Percentiles rank a stretch among this genome's conserved stretches.
phyloP scores from a whole-genome alignment of 2,797 vertebrate species.

The Moxostoma hubbsi region DNA sequence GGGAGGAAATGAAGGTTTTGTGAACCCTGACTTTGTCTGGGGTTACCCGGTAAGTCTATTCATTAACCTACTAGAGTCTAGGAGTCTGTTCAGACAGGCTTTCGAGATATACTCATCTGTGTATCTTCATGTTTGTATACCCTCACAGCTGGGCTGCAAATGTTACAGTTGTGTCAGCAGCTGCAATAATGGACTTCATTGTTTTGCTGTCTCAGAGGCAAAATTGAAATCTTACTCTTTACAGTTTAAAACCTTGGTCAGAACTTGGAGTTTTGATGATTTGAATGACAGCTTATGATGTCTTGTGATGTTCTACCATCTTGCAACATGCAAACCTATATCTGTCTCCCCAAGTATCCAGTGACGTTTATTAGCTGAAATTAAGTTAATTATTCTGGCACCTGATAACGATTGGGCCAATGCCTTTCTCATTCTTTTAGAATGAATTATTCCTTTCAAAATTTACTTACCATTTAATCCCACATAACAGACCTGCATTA shows the following conservation, averaged over 20 bases:
- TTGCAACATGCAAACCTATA: slow-evolving; percentile 54
- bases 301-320: slow-evolving; percentile 53
- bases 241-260: slow-evolving; percentile 46
- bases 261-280: slow-evolving; percentile 58
- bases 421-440: slow-evolving; percentile 52
- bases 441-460: slow-evolving; percentile 41
- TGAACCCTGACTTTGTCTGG: slow-evolving; percentile 76
- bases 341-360: slow-evolving; percentile 66
- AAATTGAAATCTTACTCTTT: slow-evolving; percentile 12
- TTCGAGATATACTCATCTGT: not conserved
- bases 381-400: slow-evolving; percentile 70
- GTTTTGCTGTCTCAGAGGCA: not conserved
- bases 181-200: not conserved
- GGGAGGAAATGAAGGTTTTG: slow-evolving; percentile 80
- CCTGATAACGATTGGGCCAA: slow-evolving; percentile 67
- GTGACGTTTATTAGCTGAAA: slow-evolving; percentile 64
- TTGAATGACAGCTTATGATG: slow-evolving; percentile 61
- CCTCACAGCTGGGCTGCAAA: not conserved
- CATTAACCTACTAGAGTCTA: slow-evolving; percentile 64
- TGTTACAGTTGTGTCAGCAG: not conserved
- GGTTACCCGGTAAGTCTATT: slow-evolving; percentile 52
- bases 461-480: slow-evolving; percentile 44
- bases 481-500: slow-evolving; percentile 34
- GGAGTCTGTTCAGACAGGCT: slow-evolving; percentile 22
- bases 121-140: not conserved